Base-by-base conservation (phyloP, 2,113 vertebrate species). In the Bambusicola thoracicus region DNA sequence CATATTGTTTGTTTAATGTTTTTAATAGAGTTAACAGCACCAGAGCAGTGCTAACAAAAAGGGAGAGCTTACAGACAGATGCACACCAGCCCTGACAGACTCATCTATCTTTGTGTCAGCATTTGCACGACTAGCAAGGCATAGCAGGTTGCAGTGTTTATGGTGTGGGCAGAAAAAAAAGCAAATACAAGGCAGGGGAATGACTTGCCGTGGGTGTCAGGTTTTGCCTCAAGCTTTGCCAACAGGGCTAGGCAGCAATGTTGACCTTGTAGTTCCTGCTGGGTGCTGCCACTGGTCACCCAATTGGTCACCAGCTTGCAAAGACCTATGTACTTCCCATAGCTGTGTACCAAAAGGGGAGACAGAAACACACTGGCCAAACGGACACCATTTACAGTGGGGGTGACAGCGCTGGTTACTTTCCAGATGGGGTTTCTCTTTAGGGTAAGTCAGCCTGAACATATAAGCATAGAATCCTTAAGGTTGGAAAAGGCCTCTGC, bases 81-180 rank as follows among this genome's bases (percentile, higher is more conserved):
- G 21, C 30, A 41, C 2, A 0, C 32, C 0, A 0, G 19, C 43
- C 25, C 48, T 51, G 43, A 20, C 19, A 19, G 32, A 19, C 44
- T 43, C 19, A 17, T 38, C 38, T 43, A 15, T 18, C 22, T 29
- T 76, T 27, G 51, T n/a, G 3, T 36, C 56, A 13, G 20, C 19
- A 22, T 38, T 70, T 58, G 24, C 44, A 49, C 30, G 70, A 62
- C 51, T 1, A 73, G 41, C 29, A 53, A 3, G 0, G 6, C 66
- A 27, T 16, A 66, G 46, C 13, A 84, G 41, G 25, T 4, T 40
- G 65, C 13, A 66, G 20, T 19, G 20, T 30, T 70, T 81, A 51
- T 12, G 27, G 55, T 2, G 11, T 1, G 77, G 20, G 67, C 30
- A 58, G 44, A 22, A 10, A 66, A 34, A 80, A 80, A 53, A 5